Evolutionary conservation across 2,113 vertebrate species (phyloP), one percentile per base, ranked within the genome.

Genomic region (Tricholaema leucomelas): DNA sequence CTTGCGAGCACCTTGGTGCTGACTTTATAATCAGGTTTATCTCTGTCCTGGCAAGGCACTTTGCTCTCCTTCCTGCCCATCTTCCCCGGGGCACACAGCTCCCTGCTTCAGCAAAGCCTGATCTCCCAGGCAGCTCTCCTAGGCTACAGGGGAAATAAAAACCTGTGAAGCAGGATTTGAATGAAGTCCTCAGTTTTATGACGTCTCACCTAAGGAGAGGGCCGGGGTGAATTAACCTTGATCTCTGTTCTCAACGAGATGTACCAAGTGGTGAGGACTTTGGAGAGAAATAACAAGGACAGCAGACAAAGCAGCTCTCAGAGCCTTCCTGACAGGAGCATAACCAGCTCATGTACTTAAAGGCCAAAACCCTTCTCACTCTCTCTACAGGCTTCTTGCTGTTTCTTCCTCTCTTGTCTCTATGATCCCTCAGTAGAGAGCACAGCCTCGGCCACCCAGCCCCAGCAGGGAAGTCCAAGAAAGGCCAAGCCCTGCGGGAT

Each of bases 181-280:
- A 95, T 65, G 59, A 73, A 83, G 69, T 87, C 85, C 75, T 96
- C 93, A 79, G 74, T 44, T 86, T 92, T 87, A 92, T 86, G 56
- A 93, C 67, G 67, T 73, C 83, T 76, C 94, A 81, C 85, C 94
- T 94, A 83, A 85, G 71, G 21, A 88, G 80, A 85, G 94, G 93
- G 63, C 65, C 77, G 61, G 16, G n/a, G 42, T 81, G 82, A 91
- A 88, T 95, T 92, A 97, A 89, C 63, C 69, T 59, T 89, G 87
- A 91, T 93, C 83, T 92, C 88, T 87, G 59, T 75, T 95, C 82
- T 92, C 72, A 46, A 75, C 54, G 90, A 72, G 36, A 52, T 74
- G 56, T 44, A 75, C 72, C 72, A 91, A 89, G 65, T 63, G 70
- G 59, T 64, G 69, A 93, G 82, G 87, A 75, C 85, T 87, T 91